Evolutionary conservation across 30 jellyfish, hydroid and myxozoan species (phyloP), one percentile per base, ranked within the genome.

Genomic region (Rhopilema esculentum): DNA sequence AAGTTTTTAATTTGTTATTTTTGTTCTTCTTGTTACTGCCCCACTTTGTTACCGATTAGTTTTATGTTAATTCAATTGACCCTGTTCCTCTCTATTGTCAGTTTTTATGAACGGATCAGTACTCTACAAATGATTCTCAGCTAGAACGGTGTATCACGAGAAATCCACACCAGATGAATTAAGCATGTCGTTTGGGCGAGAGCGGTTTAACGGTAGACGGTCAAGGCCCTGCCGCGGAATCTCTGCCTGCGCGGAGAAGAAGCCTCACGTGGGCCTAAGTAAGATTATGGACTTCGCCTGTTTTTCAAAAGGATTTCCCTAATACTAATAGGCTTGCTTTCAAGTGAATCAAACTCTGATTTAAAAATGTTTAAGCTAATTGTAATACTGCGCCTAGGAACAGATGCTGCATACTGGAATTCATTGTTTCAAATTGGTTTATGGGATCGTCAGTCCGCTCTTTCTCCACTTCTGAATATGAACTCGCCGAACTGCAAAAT

Each of bases 381-480:
- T 73, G 63, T 73, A n/a, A 9, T 30, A 22, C 51, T 73, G 53
- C 30, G 48, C 27, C 84, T 67, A 26, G 30, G 50, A 23, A 66
- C 84, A 73, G 84, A 73, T 73, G 84, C 84, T 73, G n/a, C 84
- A 30, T 73, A 30, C 51, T 66, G 84, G 70, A 73, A 73, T 40
- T 31, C 69, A 8, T 73, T 73, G 84, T 31, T 32, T 73, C 49
- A 73, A 73, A 73, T 73, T 73, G 84, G 84, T 73, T 73, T 73
- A 73, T 29, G n/a, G 32, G 49, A n/a, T 1, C 25, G 80, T 24
- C 28, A 7, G 28, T 22, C 27, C 25, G 1, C 48, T 33, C 69
- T n/a, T 73, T 31, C 40, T 33, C 26, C 21, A 32, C 69, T 73
- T 1, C 20, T 31, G 66, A n/a, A n/a, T 67, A 49, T 32, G 78